These are phyloP conservation scores for Crossoptilon crossoptilon DNA, from an alignment of 2,797 vertebrate species.

Conservation along the genomic window DNA sequence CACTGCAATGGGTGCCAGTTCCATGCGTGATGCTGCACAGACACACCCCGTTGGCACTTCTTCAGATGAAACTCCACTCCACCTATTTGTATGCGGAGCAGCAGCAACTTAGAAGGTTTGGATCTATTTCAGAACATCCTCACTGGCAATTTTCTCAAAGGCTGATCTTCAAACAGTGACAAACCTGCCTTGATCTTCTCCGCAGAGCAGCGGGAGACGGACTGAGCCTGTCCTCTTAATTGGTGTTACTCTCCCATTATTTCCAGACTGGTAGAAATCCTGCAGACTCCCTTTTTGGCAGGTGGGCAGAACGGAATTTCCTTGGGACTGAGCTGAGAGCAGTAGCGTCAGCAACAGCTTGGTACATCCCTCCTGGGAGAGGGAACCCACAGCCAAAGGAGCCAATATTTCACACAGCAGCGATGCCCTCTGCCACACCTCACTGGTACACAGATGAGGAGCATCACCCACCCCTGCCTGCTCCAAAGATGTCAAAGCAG, in stretches of 20 bases:
- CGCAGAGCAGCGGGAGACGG: background rate
- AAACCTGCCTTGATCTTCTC: constrained; percentile 63
- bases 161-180: constrained; percentile 67
- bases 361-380: background rate
- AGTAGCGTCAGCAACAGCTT: background rate
- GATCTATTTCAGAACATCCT: constrained; percentile 61
- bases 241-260: constrained; percentile 45
- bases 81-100: background rate
- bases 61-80: constrained; percentile 43
- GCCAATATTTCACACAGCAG: background rate
- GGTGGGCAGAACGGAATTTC: constrained; percentile 58
- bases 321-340: constrained; percentile 52
- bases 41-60: background rate
- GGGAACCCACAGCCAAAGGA: background rate
- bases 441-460: background rate
- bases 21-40: background rate
- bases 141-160: constrained; percentile 71
- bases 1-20: background rate
- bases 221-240: constrained; percentile 34
- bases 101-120: constrained; percentile 41
- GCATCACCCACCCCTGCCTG: background rate
- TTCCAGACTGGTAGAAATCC: constrained; percentile 44
- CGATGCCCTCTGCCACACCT: background rate
- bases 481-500: background rate
- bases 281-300: constrained; percentile 43